phyloP scores from a whole-genome alignment of 2,888 invertebrate species.

The Neoaliturus tenellus region DNA sequence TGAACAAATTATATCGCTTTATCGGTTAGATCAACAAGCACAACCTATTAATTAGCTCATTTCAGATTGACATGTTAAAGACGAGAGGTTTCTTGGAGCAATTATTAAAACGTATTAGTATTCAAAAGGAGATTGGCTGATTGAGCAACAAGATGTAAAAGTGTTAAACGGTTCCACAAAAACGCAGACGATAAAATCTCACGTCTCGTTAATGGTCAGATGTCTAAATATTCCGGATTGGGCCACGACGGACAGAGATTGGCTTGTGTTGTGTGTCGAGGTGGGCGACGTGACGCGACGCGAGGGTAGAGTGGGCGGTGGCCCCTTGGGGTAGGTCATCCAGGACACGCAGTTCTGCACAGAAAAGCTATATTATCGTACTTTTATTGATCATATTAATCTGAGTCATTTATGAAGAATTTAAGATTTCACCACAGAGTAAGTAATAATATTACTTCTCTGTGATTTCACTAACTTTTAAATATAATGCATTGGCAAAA shows the following conservation, averaged over 20 bases:
- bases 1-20: conserved; percentile 15
- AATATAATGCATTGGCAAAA: no score
- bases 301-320: background rate
- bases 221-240: conserved; percentile 24
- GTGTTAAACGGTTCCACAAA: conserved; percentile 22
- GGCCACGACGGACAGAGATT: background rate
- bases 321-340: no score
- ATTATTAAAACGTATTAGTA: conserved; percentile 29
- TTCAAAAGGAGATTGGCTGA: conserved; percentile 3
- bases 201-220: conserved; percentile 19
- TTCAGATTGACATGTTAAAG: conserved; percentile 26
- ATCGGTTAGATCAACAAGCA: conserved; percentile 19
- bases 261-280: background rate
- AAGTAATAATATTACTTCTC: no score
- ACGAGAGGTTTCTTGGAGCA: background rate
- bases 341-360: no score
- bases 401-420: no score
- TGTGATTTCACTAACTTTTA: no score
- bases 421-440: no score
- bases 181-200: background rate
- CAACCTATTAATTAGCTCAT: conserved; percentile 16
- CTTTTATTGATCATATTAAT: no score
- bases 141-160: background rate
- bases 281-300: background rate
- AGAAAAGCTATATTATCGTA: no score